These are phyloP conservation scores for Callyntrura guangdongensis DNA, from an alignment of 2,888 invertebrate species.

Conservation along the genomic window DNA sequence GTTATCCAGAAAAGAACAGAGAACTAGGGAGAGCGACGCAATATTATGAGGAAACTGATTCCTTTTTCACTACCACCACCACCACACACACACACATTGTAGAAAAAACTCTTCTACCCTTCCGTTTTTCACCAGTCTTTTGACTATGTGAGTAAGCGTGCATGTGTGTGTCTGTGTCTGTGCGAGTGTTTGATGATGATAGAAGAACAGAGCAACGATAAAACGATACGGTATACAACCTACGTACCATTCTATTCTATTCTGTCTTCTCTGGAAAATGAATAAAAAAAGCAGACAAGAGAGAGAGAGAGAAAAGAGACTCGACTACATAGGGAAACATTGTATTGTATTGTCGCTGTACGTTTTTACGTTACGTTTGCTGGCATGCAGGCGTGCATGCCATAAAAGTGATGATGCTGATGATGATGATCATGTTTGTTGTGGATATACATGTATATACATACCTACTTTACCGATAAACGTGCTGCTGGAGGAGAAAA, in stretches of 20 bases:
- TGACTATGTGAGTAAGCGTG: neutral
- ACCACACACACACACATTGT: conserved; percentile 27
- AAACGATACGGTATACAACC: conserved; percentile 32
- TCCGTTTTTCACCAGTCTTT: neutral
- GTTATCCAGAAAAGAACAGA: conserved; percentile 25
- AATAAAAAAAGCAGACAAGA: conserved; percentile 5
- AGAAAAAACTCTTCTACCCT: neutral
- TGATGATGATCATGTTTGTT: conserved; percentile 35
- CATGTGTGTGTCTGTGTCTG: neutral
- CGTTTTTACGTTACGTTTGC: no score
- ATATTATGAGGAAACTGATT: conserved; percentile 49
- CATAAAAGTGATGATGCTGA: conserved; percentile 20
- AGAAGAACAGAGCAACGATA: neutral
- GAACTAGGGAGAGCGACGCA: no score
- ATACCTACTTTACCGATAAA: no score
- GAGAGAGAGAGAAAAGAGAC: neutral
- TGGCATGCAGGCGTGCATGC: neutral
- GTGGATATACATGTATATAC: neutral
- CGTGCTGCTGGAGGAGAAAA: neutral
- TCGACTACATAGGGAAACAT: conserved; percentile 28
- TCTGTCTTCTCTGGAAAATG: conserved; percentile 35
- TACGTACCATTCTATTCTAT: neutral
- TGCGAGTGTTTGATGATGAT: neutral
- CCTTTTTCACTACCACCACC: conserved; percentile 37
- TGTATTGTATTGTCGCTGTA: conserved; percentile 11